Evolutionary conservation across 1,140 invertebrate species (phyloP).

Genomic region (Brachionus calyciflorus): DNA sequence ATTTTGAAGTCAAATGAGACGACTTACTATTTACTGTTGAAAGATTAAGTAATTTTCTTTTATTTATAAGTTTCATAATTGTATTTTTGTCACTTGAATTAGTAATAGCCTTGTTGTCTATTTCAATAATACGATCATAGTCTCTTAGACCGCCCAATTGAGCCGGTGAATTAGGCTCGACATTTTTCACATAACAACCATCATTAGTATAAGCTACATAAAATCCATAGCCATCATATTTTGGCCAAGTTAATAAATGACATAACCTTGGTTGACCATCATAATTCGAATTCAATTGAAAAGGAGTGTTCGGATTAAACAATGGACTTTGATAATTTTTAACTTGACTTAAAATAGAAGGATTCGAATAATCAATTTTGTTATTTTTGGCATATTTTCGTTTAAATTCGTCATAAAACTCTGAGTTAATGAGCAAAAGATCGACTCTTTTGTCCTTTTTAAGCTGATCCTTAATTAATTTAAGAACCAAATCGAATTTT

Average conservation of each 20-base stretch:
- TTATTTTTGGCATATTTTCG: background rate
- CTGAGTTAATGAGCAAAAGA: constrained; percentile 3
- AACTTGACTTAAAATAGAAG: background rate
- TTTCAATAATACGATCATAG: constrained; percentile 43
- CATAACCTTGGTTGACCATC: constrained; percentile 14
- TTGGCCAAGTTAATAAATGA: constrained; percentile 26
- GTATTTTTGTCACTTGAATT: background rate
- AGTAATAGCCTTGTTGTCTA: background rate
- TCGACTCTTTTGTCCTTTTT: constrained; percentile 23
- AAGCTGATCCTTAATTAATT: constrained; percentile 4
- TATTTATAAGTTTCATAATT: constrained; percentile 28
- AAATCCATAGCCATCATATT: constrained; percentile 43
- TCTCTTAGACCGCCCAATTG: constrained; percentile 21
- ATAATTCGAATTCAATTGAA: background rate
- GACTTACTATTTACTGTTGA: background rate
- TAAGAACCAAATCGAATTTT: constrained; percentile 37
- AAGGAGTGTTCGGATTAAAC: constrained; percentile 10
- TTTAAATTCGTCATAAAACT: constrained; percentile 4
- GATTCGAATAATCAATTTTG: background rate
- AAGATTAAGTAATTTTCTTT: background rate
- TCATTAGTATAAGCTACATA: constrained; percentile 29
- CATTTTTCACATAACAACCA: constrained; percentile 32
- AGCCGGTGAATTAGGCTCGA: constrained; percentile 26
- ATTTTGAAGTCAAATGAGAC: background rate
- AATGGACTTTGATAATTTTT: constrained; percentile 21